phyloP scores from a whole-genome alignment of 1,140 invertebrate genomes.

The Phocides pigmalion region DNA sequence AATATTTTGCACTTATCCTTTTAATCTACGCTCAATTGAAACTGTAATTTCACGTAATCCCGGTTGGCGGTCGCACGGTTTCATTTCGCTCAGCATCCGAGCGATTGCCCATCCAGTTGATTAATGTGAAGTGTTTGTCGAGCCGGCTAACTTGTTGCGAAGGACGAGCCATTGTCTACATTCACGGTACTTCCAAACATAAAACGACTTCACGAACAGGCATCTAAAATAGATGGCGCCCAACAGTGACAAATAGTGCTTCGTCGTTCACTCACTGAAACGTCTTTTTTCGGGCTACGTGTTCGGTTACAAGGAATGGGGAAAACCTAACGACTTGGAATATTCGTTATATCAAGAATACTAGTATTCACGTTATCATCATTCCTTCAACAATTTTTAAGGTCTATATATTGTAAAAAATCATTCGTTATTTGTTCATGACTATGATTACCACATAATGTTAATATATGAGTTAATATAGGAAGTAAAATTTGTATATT shows the following conservation, averaged over 20 bases:
- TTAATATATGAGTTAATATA: too few species aligned
- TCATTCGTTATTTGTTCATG: too few species aligned
- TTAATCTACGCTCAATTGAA: constrained; percentile 29
- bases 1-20: constrained; percentile 24
- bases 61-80: constrained; percentile 17
- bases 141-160: constrained; percentile 68
- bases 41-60: constrained; percentile 30
- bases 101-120: constrained; percentile 59
- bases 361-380: too few species aligned
- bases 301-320: constrained; percentile 17
- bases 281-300: constrained; percentile 40
- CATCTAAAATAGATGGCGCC: constrained; percentile 51
- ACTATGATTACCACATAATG: too few species aligned
- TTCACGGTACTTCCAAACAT: constrained; percentile 55
- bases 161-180: constrained; percentile 57
- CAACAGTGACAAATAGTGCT: constrained; percentile 50
- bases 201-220: constrained; percentile 50
- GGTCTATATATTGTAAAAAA: too few species aligned
- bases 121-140: constrained; percentile 62
- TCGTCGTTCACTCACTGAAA: constrained; percentile 45
- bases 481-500: too few species aligned
- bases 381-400: too few species aligned
- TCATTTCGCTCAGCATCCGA: constrained; percentile 28
- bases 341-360: neutral
- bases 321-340: constrained; percentile 17